Conservation (phyloP, 2,797 vertebrate species). For the Heteromormyrus szaboi region DNA sequence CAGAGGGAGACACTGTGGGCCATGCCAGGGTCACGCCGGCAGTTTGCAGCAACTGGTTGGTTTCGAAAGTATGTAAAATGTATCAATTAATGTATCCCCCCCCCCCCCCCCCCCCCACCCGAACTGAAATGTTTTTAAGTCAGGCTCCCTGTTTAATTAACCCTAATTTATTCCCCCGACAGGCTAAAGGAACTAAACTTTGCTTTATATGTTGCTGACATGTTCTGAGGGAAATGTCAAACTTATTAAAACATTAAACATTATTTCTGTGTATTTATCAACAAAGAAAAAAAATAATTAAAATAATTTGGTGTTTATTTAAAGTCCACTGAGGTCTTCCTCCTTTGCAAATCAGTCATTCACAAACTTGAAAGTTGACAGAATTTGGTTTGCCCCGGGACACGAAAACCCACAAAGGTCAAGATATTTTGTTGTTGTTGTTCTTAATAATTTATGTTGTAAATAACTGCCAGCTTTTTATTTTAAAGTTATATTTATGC, state of each 20-base stretch:
- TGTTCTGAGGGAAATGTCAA: background rate
- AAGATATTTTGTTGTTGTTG: constrained; percentile 64
- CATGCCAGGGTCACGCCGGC: background rate
- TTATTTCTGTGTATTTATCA: background rate
- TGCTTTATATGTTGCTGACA: background rate
- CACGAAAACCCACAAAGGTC: background rate
- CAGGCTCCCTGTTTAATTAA: background rate
- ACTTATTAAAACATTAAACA: background rate
- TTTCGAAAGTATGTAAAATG: background rate
- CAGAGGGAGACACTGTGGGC: background rate
- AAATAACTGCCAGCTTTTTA: constrained; percentile 77
- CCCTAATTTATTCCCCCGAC: background rate
- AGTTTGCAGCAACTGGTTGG: background rate
- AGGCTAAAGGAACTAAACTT: background rate
- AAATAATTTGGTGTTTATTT: background rate
- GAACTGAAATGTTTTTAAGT: background rate
- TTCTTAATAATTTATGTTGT: constrained; percentile 72
- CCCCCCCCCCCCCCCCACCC: background rate
- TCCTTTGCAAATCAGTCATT: background rate
- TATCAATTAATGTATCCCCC: background rate
- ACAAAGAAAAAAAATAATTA: background rate
- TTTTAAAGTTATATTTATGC: constrained; percentile 72
- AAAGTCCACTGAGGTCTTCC: background rate
- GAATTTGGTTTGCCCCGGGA: background rate
- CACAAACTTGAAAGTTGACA: background rate